phyloP scores from a whole-genome alignment of 2,797 vertebrate genomes.

The Trematomus bernacchii region DNA sequence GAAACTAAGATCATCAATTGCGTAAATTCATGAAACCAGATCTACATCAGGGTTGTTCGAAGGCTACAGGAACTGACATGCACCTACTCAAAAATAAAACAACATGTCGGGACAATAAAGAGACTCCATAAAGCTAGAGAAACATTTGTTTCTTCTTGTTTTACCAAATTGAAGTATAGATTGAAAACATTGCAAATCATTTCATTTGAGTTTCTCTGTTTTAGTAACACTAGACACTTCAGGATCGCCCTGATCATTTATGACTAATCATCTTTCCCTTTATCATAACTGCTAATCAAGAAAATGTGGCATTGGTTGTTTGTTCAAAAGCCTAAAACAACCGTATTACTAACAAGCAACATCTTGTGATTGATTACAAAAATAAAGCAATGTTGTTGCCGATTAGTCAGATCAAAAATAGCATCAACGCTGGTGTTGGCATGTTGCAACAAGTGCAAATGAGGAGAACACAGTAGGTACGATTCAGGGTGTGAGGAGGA shows the following conservation, averaged over 20 bases:
- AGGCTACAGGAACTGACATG: background rate
- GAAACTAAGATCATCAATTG: background rate
- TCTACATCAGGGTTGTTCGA: background rate
- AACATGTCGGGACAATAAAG: background rate
- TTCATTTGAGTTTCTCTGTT: background rate
- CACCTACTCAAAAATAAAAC: background rate
- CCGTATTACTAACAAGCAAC: constrained; percentile 8
- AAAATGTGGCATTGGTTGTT: background rate
- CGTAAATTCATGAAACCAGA: background rate
- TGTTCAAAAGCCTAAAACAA: background rate
- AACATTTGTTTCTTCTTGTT: background rate
- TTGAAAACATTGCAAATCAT: background rate
- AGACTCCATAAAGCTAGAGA: background rate
- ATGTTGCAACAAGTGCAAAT: constrained; percentile 14
- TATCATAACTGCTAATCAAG: background rate
- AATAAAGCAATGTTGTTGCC: constrained; percentile 14
- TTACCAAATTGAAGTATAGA: background rate
- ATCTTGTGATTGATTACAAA: constrained; percentile 17
- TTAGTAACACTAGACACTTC: background rate
- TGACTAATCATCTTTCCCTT: background rate
- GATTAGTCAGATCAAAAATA: constrained; percentile 5
- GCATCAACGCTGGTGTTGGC: background rate
- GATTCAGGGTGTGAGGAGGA: constrained; percentile 16
- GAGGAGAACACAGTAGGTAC: constrained; percentile 29
- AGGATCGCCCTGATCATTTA: background rate